Evolutionary conservation across 2,888 invertebrate species (phyloP), one percentile per base, ranked within the genome.

Genomic region (Agelastica alni): DNA sequence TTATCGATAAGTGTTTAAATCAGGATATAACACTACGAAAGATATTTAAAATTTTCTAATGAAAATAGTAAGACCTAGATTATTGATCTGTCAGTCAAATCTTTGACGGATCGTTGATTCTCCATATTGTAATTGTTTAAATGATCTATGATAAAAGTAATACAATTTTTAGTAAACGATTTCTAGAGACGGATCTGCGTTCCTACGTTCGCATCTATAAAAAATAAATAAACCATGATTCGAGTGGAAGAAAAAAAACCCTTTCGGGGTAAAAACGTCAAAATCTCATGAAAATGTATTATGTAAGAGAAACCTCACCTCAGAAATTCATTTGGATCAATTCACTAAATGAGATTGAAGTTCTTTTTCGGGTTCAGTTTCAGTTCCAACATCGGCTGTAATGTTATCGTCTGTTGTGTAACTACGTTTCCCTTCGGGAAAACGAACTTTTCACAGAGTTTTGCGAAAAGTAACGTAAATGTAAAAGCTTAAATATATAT

Each of bases 201-300:
- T 4, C 14, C 17, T 30, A 28, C 16, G 7, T 26, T 7, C 22
- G 26, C 32, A 49, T 31, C 31, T 49, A 41, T 41, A 32, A 32
- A 32, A 41, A 42, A 49, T 49, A 49, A 49, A 49, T 49, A 42
- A 49, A 49, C 41, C 49, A 49, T 49, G 49, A 49, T 20, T 39
- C 2, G 12, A 39, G 37, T 39, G 32, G 41, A n/a, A 41, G 49
- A 41, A 49, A n/a, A n/a, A n/a, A 45, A 41, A 42, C 49, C 49
- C 42, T 49, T 49, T 41, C 41, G 37, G 28, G 49, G 37, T 28
- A 20, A 49, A 41, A 49, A 49, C 49, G 49, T 42, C 49, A 41
- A n/a, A n/a, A 49, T 49, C 49, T 49, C 49, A 49, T 49, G 41
- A 49, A 49, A 49, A 49, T 49, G 49, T 49, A 49, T 49, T 49